Percentiles rank a stretch among this genome's conserved stretches.
These are phyloP conservation scores for Percina caprodes DNA, from an alignment of 2,113 vertebrate species.

Conservation along the genomic window DNA sequence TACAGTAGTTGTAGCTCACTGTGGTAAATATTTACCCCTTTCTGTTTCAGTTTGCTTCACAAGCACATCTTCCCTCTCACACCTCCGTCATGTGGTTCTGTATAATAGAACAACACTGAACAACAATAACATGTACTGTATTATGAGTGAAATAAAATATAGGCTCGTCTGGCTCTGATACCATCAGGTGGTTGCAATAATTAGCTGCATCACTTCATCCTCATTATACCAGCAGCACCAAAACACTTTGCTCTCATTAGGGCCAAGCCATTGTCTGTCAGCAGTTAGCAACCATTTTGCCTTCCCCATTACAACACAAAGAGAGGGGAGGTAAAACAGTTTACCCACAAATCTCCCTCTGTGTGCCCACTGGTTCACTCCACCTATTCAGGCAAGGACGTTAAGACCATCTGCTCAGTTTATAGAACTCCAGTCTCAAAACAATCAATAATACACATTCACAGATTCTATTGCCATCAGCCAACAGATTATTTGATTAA, in stretches of 20 bases:
- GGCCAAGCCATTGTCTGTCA: conserved; percentile 61
- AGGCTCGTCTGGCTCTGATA: conserved; percentile 31
- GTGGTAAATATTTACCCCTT: conserved; percentile 19
- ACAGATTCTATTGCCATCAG: conserved; percentile 62
- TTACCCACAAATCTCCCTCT: conserved; percentile 81
- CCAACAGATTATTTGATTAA: conserved; percentile 78
- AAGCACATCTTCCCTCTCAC: not conserved
- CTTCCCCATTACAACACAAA: conserved; percentile 75
- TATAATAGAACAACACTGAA: not conserved
- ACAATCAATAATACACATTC: conserved; percentile 72
- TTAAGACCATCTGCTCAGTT: conserved; percentile 83
- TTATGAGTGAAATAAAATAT: conserved; percentile 21
- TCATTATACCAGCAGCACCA: conserved; percentile 73
- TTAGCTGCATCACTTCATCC: conserved; percentile 67
- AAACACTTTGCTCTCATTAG: conserved; percentile 77
- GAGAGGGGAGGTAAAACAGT: conserved; percentile 79
- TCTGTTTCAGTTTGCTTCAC: conserved; percentile 19
- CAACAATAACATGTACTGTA: not conserved
- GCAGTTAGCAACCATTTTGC: conserved; percentile 76
- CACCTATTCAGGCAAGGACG: conserved; percentile 76
- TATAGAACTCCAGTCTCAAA: conserved; percentile 61
- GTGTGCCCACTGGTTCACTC: conserved; percentile 77
- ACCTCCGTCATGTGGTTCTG: too few species aligned
- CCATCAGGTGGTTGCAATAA: conserved; percentile 65
- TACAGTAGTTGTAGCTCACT: conserved; percentile 34